Conservation (phyloP, 1,140 invertebrate genomes). For the Tyrophagus putrescentiae region DNA sequence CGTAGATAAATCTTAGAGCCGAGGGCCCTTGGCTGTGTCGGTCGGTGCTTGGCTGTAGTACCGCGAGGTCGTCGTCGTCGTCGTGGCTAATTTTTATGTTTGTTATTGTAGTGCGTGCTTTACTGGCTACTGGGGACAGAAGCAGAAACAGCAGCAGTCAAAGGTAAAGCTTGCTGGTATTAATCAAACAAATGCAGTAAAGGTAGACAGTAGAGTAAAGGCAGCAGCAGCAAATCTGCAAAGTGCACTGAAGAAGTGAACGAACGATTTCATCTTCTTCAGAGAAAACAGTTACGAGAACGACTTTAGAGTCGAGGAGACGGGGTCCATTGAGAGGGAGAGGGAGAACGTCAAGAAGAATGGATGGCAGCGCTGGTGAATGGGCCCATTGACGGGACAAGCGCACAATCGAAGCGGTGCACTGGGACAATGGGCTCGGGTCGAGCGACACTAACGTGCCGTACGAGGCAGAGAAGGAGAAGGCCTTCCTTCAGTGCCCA, state of each 20-base stretch:
- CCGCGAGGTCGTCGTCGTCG: neutral
- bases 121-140: neutral
- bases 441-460: no score
- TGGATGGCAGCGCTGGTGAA: neutral
- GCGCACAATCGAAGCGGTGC: no score
- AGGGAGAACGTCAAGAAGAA: constrained; percentile 9
- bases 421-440: no score
- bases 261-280: neutral
- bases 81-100: constrained; percentile 12
- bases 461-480: neutral
- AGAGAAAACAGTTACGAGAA: neutral
- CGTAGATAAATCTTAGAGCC: constrained; percentile 14
- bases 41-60: no score
- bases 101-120: constrained; percentile 12
- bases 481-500: neutral
- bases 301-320: no score
- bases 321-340: neutral
- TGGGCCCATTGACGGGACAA: no score
- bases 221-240: constrained; percentile 4
- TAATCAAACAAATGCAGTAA: constrained; percentile 11
- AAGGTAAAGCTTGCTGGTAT: neutral
- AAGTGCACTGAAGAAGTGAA: neutral
- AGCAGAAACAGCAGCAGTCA: neutral
- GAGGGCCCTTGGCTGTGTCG: no score
- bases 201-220: no score